Conservation (phyloP, 37 sponge, comb jelly and placozoan genomes). For the Axinella damicornis region DNA sequence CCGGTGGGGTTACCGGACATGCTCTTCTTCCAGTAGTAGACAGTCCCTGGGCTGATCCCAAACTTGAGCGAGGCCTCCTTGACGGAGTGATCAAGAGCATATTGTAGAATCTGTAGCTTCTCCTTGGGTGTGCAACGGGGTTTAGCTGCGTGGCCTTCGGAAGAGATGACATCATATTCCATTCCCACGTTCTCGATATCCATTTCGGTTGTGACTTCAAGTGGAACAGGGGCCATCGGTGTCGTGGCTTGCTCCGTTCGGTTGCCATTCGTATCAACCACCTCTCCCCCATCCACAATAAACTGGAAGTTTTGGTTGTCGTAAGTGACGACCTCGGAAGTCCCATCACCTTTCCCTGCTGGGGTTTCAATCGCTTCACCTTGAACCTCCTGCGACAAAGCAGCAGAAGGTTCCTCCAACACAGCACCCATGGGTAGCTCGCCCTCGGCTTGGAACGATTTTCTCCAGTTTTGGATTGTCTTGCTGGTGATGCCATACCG, state of each 20-base stretch:
- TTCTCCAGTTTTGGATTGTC: slow-evolving; percentile 85
- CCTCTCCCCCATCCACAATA: slow-evolving; percentile 74
- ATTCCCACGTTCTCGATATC: slow-evolving; percentile 79
- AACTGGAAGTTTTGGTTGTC: slow-evolving; percentile 67
- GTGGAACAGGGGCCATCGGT: slow-evolving; percentile 9
- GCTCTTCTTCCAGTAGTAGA: slow-evolving; percentile 82
- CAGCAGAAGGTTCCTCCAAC: neutral
- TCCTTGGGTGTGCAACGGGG: slow-evolving; percentile 78
- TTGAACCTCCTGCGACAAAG: neutral
- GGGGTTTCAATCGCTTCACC: neutral
- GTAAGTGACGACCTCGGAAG: slow-evolving; percentile 56
- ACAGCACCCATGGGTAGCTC: slow-evolving; percentile 1
- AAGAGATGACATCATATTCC: slow-evolving; percentile 77
- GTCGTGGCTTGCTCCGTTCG: slow-evolving; percentile 4
- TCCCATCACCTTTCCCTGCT: neutral
- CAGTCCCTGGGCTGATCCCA: slow-evolving; percentile 72
- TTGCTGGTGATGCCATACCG: slow-evolving; percentile 76
- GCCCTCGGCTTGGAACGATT: slow-evolving; percentile 49
- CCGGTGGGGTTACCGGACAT: neutral
- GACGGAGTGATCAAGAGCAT: slow-evolving; percentile 77
- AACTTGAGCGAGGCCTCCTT: slow-evolving; percentile 76
- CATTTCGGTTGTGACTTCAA: slow-evolving; percentile 73
- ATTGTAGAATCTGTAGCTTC: slow-evolving; percentile 77
- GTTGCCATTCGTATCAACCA: slow-evolving; percentile 16
- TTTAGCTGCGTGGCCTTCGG: slow-evolving; percentile 73